These are phyloP conservation scores for Trachelipus rathkii DNA, from an alignment of 1,140 invertebrate genomes.

Conservation along the genomic window DNA sequence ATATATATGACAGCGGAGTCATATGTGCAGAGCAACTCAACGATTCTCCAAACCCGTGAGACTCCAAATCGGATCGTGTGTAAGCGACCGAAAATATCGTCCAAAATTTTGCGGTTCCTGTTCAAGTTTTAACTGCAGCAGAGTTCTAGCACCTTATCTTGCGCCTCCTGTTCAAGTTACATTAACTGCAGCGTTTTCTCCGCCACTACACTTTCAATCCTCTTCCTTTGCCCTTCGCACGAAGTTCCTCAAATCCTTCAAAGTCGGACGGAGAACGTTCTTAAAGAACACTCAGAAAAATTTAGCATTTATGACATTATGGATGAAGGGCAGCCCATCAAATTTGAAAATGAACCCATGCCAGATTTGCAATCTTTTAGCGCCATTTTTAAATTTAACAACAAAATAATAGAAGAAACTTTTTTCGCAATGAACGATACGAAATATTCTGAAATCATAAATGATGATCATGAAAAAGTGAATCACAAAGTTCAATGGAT, in stretches of 20 bases:
- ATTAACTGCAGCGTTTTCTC: slow-evolving; percentile 44
- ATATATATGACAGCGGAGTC: too few relatives aligned
- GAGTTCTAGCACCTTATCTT: too few relatives aligned
- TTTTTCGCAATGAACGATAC: slow-evolving; percentile 30
- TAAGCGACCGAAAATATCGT: slow-evolving; percentile 59
- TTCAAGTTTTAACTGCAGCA: too few relatives aligned
- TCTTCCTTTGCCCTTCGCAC: slow-evolving; percentile 36
- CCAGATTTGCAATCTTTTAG: background rate
- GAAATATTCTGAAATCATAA: slow-evolving; percentile 30
- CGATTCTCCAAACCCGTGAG: slow-evolving; percentile 54
- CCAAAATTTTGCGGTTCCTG: slow-evolving; percentile 63
- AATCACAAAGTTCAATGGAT: slow-evolving; percentile 38
- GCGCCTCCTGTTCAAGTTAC: too few relatives aligned
- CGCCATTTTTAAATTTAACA: background rate
- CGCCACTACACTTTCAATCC: slow-evolving; percentile 35
- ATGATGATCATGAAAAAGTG: slow-evolving; percentile 33
- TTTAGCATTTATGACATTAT: slow-evolving; percentile 37
- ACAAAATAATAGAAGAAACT: slow-evolving; percentile 9
- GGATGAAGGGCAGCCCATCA: slow-evolving; percentile 30
- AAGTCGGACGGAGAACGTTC: background rate
- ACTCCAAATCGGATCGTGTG: slow-evolving; percentile 60
- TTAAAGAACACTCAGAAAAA: background rate
- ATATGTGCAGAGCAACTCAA: slow-evolving; percentile 63
- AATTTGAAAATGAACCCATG: slow-evolving; percentile 10
- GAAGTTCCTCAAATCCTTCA: slow-evolving; percentile 19